A percentile compares a stretch with the other conserved stretches of the same genome.
Conservation (phyloP, 2,888 invertebrate species). For the Eristalis tenax region DNA sequence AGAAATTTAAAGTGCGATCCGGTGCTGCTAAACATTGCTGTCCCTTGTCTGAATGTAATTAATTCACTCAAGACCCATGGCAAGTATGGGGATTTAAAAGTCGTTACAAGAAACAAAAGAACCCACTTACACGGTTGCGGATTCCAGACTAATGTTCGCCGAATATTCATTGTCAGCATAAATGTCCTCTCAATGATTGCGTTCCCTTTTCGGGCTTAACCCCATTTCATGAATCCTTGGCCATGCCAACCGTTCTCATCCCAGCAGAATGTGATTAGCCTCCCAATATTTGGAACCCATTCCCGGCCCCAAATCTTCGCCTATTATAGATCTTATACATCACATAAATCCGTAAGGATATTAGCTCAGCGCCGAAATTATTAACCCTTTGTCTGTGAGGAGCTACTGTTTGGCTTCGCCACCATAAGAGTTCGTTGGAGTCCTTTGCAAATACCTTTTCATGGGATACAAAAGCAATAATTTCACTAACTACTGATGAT, state of each 20-base stretch:
- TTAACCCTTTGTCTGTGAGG: slow-evolving; percentile 68
- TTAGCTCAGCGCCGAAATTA: slow-evolving; percentile 67
- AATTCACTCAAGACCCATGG: background rate
- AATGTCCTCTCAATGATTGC: slow-evolving; percentile 16
- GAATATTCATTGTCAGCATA: slow-evolving; percentile 30
- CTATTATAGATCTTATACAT: slow-evolving; percentile 43
- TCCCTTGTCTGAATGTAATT: background rate
- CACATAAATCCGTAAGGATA: slow-evolving; percentile 59
- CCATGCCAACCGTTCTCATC: slow-evolving; percentile 18
- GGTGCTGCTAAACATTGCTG: too few species aligned
- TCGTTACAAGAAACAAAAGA: background rate
- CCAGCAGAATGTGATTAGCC: slow-evolving; percentile 30
- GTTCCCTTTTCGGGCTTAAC: slow-evolving; percentile 35
- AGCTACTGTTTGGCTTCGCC: slow-evolving; percentile 65
- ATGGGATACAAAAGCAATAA: slow-evolving; percentile 70
- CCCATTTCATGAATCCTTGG: slow-evolving; percentile 25
- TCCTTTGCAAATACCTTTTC: slow-evolving; percentile 69
- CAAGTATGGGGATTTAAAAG: background rate
- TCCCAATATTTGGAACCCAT: slow-evolving; percentile 45
- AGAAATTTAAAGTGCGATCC: too few species aligned
- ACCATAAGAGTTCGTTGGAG: slow-evolving; percentile 60
- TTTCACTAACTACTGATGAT: slow-evolving; percentile 67
- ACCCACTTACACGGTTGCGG: slow-evolving; percentile 33
- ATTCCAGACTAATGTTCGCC: background rate
- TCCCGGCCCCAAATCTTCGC: slow-evolving; percentile 37